Base-by-base conservation (phyloP, 2,797 vertebrate genomes). In the Dendrocincla fuliginosa region DNA sequence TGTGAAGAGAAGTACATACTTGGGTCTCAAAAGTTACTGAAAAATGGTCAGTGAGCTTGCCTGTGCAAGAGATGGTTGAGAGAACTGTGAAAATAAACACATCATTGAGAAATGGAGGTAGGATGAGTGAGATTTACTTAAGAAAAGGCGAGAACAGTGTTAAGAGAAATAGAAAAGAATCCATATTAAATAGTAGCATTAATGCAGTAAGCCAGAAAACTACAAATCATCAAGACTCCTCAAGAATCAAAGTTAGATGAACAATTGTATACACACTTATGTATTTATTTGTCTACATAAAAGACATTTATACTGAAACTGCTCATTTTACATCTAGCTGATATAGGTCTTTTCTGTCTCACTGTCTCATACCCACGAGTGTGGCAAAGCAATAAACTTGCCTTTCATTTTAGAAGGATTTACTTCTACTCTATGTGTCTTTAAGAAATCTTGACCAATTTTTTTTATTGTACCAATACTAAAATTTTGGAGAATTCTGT, bases 81-180 rank as follows among this genome's bases (percentile, higher is more conserved):
- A 80, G 93, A 96, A 90, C 92, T 95, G 94, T 95, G 93, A 97
- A 97, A 96, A 96, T 90, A 96, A 96, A 96, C 90, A 94, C 85
- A 89, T 96, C 90, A 23, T 96, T 95, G 94, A 96, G 95, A 93
- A 92, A 86, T 63, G 67, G 89, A 96, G 94, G 94, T 95, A 96
- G 95, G 95, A 94, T 93, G 94, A 87, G 95, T 97, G 95, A 93
- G 95, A 96, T 93, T 93, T 95, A 67, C 91, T 95, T 94, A 86
- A 96, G 96, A 93, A 95, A 95, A 95, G 87, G 96, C 46, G 93
- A 96, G 96, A 97, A 96, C 35, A 95, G 87, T 79, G 90, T 70
- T 89, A 91, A 94, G 79, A 0, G 17, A 94, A 93, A 92, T 79
- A 90, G 88, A 95, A 82, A 95, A 87, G 80, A 93, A 82, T 85